phyloP scores from a whole-genome alignment of 2,797 vertebrate species.

The Agapornis canus region DNA sequence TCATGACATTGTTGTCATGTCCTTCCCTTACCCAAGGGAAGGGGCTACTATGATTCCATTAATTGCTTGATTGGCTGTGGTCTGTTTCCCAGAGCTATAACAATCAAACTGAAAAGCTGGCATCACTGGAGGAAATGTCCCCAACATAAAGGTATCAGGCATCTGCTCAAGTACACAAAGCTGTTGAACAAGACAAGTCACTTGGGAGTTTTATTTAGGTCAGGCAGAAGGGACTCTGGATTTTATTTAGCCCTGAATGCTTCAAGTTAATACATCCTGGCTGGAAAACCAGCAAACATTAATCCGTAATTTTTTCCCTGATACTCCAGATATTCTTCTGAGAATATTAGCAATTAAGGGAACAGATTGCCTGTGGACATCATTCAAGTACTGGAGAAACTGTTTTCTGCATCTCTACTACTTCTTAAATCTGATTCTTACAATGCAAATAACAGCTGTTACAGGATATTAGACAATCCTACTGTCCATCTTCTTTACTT shows the following conservation, averaged over 20 bases:
- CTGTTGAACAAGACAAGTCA: not conserved
- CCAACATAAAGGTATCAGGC: not conserved
- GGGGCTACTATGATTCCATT: not conserved
- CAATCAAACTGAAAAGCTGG: not conserved
- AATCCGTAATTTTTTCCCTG: not conserved
- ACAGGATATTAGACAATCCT: not conserved
- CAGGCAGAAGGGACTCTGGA: not conserved
- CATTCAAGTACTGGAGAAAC: not conserved
- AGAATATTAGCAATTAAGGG: not conserved
- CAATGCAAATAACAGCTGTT: not conserved
- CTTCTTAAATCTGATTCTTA: not conserved
- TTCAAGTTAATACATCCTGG: not conserved
- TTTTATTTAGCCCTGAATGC: not conserved
- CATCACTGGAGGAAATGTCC: not conserved
- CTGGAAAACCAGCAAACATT: not conserved
- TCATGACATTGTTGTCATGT: not conserved
- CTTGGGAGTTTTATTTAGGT: slow-evolving; percentile 8
- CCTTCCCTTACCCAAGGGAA: not conserved
- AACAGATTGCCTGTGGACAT: not conserved
- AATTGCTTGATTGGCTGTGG: not conserved
- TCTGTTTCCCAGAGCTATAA: not conserved
- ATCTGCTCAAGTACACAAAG: not conserved
- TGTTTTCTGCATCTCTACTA: not conserved
- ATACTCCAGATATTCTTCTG: not conserved
- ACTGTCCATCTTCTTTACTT: not conserved